A percentile compares a stretch with the other conserved stretches of the same genome.
These are phyloP conservation scores for Peromyscus polionotus DNA, from an alignment of 2,113 vertebrate species.

Conservation along the genomic window DNA sequence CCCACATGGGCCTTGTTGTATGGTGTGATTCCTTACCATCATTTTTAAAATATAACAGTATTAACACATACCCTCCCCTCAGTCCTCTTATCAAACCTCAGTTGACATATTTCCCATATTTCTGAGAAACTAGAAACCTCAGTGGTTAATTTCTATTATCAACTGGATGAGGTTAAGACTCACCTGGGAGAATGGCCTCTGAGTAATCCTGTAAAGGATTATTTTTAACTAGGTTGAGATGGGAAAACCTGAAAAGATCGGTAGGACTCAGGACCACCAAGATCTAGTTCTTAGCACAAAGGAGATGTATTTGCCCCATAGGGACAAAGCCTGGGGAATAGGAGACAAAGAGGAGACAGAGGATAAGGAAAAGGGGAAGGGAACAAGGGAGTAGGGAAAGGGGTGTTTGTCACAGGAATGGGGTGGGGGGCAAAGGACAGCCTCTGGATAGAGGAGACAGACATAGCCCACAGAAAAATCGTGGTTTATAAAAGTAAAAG, in stretches of 20 bases:
- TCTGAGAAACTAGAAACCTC: background rate
- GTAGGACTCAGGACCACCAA: background rate
- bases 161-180: background rate
- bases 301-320: background rate
- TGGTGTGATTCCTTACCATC: no score
- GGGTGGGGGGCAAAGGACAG: background rate
- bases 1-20: no score
- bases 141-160: background rate
- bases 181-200: background rate
- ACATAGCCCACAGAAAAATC: background rate
- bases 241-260: background rate
- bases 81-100: background rate
- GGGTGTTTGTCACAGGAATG: background rate
- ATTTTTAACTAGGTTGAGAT: background rate
- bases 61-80: no score
- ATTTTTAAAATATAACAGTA: no score
- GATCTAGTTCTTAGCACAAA: background rate
- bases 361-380: background rate
- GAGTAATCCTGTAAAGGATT: background rate
- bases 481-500: background rate
- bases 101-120: background rate
- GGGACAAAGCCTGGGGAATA: background rate
- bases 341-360: background rate
- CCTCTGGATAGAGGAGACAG: background rate
- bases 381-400: background rate